Percentiles rank a stretch among this genome's conserved stretches.
phyloP scores from a whole-genome alignment of 2,888 invertebrate genomes.

The Urechis unicinctus region DNA sequence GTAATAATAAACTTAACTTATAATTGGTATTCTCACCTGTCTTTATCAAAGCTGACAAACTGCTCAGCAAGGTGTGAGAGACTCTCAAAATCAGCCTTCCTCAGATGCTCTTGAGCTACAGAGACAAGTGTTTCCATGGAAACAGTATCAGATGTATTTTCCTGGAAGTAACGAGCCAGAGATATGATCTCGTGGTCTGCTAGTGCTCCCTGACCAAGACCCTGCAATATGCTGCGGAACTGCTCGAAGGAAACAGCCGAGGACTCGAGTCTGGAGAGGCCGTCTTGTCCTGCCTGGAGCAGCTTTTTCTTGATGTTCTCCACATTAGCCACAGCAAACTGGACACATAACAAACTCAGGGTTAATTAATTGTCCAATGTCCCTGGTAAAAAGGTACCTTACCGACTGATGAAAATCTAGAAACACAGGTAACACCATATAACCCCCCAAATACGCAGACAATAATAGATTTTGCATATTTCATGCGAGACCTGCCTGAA shows the following conservation, averaged over 20 bases:
- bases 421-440: too few relatives aligned
- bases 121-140: slow-evolving; percentile 33
- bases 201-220: slow-evolving; percentile 24
- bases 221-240: slow-evolving; percentile 29
- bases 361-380: not conserved
- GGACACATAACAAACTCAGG: too few relatives aligned
- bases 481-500: too few relatives aligned
- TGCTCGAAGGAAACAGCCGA: slow-evolving; percentile 23
- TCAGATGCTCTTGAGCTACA: slow-evolving; percentile 42
- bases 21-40: slow-evolving; percentile 28
- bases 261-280: slow-evolving; percentile 1
- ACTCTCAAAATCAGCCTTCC: slow-evolving; percentile 45
- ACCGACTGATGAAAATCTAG: too few relatives aligned
- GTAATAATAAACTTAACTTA: too few relatives aligned
- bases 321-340: slow-evolving; percentile 38
- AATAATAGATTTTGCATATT: too few relatives aligned
- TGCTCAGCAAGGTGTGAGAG: slow-evolving; percentile 36
- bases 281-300: slow-evolving; percentile 14
- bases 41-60: slow-evolving; percentile 35
- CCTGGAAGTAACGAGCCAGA: slow-evolving; percentile 26
- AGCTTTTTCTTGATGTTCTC: slow-evolving; percentile 28
- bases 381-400: too few relatives aligned
- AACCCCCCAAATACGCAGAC: too few relatives aligned
- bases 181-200: slow-evolving; percentile 44
- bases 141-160: slow-evolving; percentile 26